Base-by-base conservation (phyloP, 2,113 vertebrate genomes). In the Melospiza georgiana region DNA sequence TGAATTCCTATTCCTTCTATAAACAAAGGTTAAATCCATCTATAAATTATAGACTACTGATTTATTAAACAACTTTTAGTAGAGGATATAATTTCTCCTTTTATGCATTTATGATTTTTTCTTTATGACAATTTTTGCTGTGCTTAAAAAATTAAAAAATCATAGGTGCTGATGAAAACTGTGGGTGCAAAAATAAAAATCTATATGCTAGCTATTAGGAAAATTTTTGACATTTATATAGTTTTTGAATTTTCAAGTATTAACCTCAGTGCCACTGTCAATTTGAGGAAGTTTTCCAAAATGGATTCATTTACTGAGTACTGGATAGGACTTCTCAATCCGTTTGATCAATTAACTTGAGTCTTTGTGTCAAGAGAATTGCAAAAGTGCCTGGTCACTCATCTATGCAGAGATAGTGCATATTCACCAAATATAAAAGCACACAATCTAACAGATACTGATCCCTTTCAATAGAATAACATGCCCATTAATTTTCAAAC, bases 141-240 rank as follows among this genome's bases (percentile, higher is more conserved):
- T 49, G 31, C 12, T 39, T 61, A 78, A 69, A 7, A 84, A 67
- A 81, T 31, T 2, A 31, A 84, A 80, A 62, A 41, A 4, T 74
- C 0, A 0, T 20, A 44, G 23, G 2, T 39, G 30, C 9, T 79
- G 75, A 88, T 16, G 63, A 1, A 67, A 75, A 82, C 6, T n/a
- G 5, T 63, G 6, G 11, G 13, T 49, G 6, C 33, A 41, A 17
- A 66, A 86, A 74, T 44, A n/a, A 69, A 31, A 39, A 55, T 8
- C 41, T 62, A 11, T 61, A 52, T 43, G 9, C 8, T 27, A 87
- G 7, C 10, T 46, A 41, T 44, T 71, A 71, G 17, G n/a, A 22
- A 93, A 80, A 35, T 39, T 4, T 49, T 72, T 33, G 27, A 48
- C 4, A 59, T 67, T 69, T 55, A 31, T 25, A 54, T 5, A 51